These are phyloP conservation scores for Lophochroa leadbeateri DNA, from an alignment of 2,113 vertebrate species.

Conservation along the genomic window DNA sequence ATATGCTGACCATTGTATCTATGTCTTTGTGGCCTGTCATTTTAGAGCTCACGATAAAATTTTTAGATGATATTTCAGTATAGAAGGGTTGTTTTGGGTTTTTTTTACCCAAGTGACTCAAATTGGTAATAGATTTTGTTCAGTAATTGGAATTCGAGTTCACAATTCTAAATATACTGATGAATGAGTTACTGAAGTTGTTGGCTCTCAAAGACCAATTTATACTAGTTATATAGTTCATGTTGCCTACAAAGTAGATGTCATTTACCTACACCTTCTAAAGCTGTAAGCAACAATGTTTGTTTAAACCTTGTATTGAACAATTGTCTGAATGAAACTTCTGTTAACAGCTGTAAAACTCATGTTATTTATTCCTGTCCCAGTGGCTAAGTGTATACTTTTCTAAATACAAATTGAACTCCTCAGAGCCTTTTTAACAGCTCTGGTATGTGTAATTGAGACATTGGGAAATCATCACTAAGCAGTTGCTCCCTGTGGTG, in stretches of 20 bases:
- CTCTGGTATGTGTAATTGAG: neutral
- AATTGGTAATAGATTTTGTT: constrained; percentile 7
- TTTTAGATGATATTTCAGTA: too few relatives aligned
- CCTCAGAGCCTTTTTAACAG: neutral
- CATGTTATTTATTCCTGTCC: neutral
- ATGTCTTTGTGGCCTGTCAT: too few relatives aligned
- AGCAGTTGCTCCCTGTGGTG: neutral
- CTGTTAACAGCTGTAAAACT: constrained; percentile 16
- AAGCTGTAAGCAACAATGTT: neutral
- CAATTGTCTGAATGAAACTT: constrained; percentile 8
- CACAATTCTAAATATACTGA: neutral
- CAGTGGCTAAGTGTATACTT: neutral
- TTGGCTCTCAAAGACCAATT: neutral
- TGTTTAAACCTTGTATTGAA: constrained; percentile 20
- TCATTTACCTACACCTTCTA: neutral
- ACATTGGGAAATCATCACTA: neutral
- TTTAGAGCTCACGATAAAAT: too few relatives aligned
- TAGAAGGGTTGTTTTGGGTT: neutral
- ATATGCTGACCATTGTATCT: too few relatives aligned
- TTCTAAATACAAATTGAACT: neutral
- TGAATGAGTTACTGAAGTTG: constrained; percentile 3
- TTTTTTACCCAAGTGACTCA: neutral
- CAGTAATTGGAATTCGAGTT: constrained; percentile 21
- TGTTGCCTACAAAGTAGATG: neutral
- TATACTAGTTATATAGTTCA: neutral